Evolutionary conservation across 23 tunicate genomes (phyloP).

Genomic region (Halocynthia roretzi): DNA sequence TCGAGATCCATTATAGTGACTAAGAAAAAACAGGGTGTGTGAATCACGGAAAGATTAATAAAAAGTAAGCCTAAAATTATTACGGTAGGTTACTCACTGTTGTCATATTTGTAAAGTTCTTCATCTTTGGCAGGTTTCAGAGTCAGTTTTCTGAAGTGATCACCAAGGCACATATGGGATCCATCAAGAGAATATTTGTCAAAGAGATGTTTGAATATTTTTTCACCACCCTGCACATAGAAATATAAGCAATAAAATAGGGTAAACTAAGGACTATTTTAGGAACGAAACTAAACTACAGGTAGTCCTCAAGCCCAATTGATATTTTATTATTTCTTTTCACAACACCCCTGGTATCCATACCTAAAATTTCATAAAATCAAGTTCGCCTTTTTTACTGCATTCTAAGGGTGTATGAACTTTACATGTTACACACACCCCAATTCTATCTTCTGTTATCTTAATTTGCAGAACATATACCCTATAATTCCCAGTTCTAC

Average conservation of each 20-base stretch:
- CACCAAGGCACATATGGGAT: slow-evolving; percentile 2
- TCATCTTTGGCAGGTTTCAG: neutral
- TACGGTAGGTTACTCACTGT: slow-evolving; percentile 24
- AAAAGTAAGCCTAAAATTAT: neutral
- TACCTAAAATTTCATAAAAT: too few species aligned
- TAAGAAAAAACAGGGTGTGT: slow-evolving; percentile 4
- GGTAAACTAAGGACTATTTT: too few species aligned
- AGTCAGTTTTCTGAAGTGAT: neutral
- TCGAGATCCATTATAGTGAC: slow-evolving; percentile 37
- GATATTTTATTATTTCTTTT: too few species aligned
- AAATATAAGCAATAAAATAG: neutral
- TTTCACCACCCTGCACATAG: neutral
- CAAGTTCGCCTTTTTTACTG: too few species aligned
- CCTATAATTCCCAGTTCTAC: too few species aligned
- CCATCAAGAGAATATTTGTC: neutral
- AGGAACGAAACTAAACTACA: too few species aligned
- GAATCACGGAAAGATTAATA: neutral
- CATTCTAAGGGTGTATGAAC: too few species aligned
- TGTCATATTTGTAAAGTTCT: slow-evolving; percentile 40
- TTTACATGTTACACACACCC: too few species aligned
- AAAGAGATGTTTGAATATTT: slow-evolving; percentile 18
- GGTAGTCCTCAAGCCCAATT: too few species aligned
- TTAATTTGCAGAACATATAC: too few species aligned
- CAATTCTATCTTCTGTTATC: too few species aligned
- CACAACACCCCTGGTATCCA: too few species aligned